Conservation (phyloP, 2,888 invertebrate species). For the Cantharis nigra region DNA sequence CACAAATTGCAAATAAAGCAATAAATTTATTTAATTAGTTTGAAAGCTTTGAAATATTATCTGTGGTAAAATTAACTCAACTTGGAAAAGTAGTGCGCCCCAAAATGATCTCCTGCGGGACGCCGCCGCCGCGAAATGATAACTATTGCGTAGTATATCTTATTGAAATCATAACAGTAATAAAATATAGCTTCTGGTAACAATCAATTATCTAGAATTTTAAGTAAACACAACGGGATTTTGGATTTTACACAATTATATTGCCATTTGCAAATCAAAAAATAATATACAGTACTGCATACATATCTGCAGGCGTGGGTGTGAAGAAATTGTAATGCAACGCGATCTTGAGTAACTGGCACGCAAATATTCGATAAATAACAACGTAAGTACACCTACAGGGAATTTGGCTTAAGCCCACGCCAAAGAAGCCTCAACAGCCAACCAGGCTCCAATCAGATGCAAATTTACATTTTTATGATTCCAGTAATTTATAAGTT, state of each 20-base stretch:
- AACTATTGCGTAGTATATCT: neutral
- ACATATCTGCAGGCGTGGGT: slow-evolving; percentile 14
- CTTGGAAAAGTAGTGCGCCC: neutral
- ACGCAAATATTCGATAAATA: slow-evolving; percentile 40
- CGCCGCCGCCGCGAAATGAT: neutral
- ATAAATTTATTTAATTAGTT: neutral
- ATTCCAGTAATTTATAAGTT: slow-evolving; percentile 25
- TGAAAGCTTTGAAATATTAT: neutral
- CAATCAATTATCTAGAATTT: slow-evolving; percentile 12
- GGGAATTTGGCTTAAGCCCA: slow-evolving; percentile 33
- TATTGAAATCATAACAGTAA: slow-evolving; percentile 1
- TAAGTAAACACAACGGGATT: slow-evolving; percentile 6
- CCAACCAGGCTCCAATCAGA: slow-evolving; percentile 23
- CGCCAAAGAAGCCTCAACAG: slow-evolving; percentile 32
- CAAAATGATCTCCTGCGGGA: neutral
- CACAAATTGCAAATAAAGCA: neutral
- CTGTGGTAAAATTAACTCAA: neutral
- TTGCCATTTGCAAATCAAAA: slow-evolving; percentile 7
- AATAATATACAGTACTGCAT: slow-evolving; percentile 13
- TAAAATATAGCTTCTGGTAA: slow-evolving; percentile 6
- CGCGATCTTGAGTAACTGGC: slow-evolving; percentile 19
- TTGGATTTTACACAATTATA: slow-evolving; percentile 12
- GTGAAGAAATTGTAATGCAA: slow-evolving; percentile 13
- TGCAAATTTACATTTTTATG: slow-evolving; percentile 31
- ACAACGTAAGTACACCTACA: slow-evolving; percentile 35